These are phyloP conservation scores for Plodia interpunctella DNA, from an alignment of 1,140 invertebrate genomes.

Conservation along the genomic window DNA sequence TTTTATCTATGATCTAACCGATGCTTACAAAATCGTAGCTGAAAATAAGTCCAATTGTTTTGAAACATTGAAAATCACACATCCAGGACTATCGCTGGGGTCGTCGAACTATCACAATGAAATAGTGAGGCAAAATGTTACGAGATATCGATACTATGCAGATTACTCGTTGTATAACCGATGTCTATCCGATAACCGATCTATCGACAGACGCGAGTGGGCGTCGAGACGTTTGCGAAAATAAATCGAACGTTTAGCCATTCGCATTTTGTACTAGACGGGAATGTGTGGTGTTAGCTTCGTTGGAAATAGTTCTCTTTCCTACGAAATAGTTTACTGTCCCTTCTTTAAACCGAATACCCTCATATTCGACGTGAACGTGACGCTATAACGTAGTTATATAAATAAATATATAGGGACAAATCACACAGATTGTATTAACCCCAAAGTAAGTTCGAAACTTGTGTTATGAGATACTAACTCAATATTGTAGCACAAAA, in stretches of 20 bases:
- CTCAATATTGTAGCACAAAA: too few relatives aligned
- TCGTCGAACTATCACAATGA: background rate
- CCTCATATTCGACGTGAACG: too few relatives aligned
- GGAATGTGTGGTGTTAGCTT: too few relatives aligned
- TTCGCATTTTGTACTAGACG: background rate
- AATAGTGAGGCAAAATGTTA: constrained; percentile 9
- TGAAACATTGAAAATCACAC: background rate
- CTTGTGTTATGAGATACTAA: too few relatives aligned
- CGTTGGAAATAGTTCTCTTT: too few relatives aligned
- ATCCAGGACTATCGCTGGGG: background rate
- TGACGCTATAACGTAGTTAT: too few relatives aligned
- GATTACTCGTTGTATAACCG: constrained; percentile 4
- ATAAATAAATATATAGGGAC: too few relatives aligned
- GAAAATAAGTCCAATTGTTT: background rate
- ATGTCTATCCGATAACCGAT: constrained; percentile 6
- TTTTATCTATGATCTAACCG: too few relatives aligned
- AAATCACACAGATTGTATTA: too few relatives aligned
- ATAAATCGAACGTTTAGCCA: background rate
- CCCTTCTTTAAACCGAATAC: too few relatives aligned
- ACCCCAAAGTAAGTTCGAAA: too few relatives aligned
- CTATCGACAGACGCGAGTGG: constrained; percentile 3
- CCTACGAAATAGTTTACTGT: too few relatives aligned
- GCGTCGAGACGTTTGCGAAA: constrained; percentile 1
- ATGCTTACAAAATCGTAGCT: background rate
- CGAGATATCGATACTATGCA: constrained; percentile 9